phyloP scores from a whole-genome alignment of 1,140 invertebrate genomes.

The Wiebesia pumilae region DNA sequence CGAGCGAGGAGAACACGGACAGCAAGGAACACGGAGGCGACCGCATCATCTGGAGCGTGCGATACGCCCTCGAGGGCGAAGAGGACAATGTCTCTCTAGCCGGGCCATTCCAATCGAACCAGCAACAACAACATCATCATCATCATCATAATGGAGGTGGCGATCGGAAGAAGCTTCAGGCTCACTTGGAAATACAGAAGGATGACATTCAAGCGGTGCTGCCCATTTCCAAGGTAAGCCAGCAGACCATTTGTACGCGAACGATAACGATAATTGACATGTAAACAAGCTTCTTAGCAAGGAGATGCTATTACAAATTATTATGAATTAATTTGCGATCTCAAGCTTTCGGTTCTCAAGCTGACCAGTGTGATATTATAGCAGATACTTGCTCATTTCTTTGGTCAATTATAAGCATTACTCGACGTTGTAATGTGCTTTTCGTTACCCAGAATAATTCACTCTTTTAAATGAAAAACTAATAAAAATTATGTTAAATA shows the following conservation, averaged over 20 bases:
- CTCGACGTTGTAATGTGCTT: no score
- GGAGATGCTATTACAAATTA: not conserved
- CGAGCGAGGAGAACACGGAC: constrained; percentile 85
- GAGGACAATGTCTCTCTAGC: constrained; percentile 73
- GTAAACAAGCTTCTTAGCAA: not conserved
- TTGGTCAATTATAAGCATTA: no score
- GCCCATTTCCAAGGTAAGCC: constrained; percentile 91
- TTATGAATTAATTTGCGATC: not conserved
- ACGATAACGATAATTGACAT: not conserved
- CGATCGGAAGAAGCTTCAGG: constrained; percentile 83
- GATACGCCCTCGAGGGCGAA: constrained; percentile 81
- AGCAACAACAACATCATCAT: constrained; percentile 70
- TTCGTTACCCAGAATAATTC: no score
- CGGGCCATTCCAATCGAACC: constrained; percentile 71
- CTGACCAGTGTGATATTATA: no score
- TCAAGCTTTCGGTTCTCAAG: not conserved
- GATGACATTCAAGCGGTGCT: constrained; percentile 95
- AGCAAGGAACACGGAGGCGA: constrained; percentile 88
- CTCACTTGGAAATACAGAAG: constrained; percentile 91
- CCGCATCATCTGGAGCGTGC: constrained; percentile 86
- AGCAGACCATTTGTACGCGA: not conserved
- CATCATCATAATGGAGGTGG: constrained; percentile 74
- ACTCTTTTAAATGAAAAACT: no score
- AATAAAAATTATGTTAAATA: no score
- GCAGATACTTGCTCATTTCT: no score